Evolutionary conservation across 2,113 vertebrate species (phyloP).

Genomic region (Cebus imitator): DNA sequence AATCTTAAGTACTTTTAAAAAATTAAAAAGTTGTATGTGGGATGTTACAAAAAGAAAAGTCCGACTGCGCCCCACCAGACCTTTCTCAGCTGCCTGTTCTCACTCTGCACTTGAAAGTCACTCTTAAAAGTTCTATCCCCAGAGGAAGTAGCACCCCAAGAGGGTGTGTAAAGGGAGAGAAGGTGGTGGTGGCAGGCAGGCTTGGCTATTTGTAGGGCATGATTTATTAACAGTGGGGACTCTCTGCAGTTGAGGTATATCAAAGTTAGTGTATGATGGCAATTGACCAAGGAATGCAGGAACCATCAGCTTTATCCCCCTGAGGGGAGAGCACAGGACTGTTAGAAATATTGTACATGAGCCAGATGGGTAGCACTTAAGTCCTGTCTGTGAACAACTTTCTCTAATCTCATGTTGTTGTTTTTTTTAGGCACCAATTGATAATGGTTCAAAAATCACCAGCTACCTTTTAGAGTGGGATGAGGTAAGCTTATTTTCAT

Average conservation of each 20-base stretch:
- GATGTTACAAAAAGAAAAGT: neutral
- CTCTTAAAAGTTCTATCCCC: neutral
- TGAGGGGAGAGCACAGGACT: neutral
- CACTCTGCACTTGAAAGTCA: neutral
- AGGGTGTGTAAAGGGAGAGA: neutral
- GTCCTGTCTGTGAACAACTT: constrained; percentile 42
- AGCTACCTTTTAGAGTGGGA: constrained; percentile 99
- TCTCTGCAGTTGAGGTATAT: neutral
- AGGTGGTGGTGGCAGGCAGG: neutral
- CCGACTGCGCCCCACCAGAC: too few species aligned
- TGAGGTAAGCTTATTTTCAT: constrained; percentile 88
- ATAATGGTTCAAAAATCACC: constrained; percentile 99
- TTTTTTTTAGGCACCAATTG: constrained; percentile 89
- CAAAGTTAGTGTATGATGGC: neutral
- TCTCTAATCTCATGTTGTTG: constrained; percentile 59
- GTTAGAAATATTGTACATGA: neutral
- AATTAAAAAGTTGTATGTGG: neutral
- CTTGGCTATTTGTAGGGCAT: neutral
- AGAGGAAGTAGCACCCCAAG: neutral
- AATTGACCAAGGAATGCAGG: neutral
- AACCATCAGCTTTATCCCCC: neutral
- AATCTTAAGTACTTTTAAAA: neutral
- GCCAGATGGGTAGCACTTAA: neutral
- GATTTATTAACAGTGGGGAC: neutral
- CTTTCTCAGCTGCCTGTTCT: neutral